These are phyloP conservation scores for Danaus melanippus DNA, from an alignment of 1,140 invertebrate species.

Conservation along the genomic window DNA sequence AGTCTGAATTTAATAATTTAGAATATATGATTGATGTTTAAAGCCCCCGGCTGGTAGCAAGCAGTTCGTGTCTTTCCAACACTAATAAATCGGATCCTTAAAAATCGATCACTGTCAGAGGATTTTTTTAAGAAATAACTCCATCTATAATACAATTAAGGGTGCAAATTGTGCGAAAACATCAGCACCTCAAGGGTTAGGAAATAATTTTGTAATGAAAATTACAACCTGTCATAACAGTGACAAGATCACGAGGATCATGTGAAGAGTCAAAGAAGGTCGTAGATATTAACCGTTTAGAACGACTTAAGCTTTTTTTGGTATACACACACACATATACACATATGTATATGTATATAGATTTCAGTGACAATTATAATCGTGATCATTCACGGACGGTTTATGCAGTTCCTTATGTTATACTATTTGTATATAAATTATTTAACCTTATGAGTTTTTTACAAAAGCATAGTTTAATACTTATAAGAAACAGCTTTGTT, in stretches of 20 bases:
- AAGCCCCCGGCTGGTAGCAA: slow-evolving; percentile 49
- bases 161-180: slow-evolving; percentile 28
- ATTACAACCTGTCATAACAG: slow-evolving; percentile 66
- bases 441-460: too few relatives aligned
- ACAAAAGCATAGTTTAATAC: too few relatives aligned
- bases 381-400: too few relatives aligned
- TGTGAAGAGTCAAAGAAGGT: slow-evolving; percentile 41
- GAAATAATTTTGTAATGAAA: slow-evolving; percentile 41
- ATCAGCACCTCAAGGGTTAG: slow-evolving; percentile 16
- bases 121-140: slow-evolving; percentile 23
- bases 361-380: too few relatives aligned
- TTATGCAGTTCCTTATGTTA: too few relatives aligned
- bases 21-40: slow-evolving; percentile 57
- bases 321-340: too few relatives aligned
- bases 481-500: too few relatives aligned
- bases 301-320: background rate
- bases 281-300: slow-evolving; percentile 32
- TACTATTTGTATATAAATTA: too few relatives aligned
- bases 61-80: slow-evolving; percentile 57
- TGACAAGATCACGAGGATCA: slow-evolving; percentile 51
- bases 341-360: too few relatives aligned
- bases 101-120: slow-evolving; percentile 28
- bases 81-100: slow-evolving; percentile 33
- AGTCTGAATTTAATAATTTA: slow-evolving; percentile 57
- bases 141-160: slow-evolving; percentile 30